Percentiles rank a stretch among this genome's conserved stretches.
Conservation (phyloP, 2,797 vertebrate species). For the Corythornis leucogaster region DNA sequence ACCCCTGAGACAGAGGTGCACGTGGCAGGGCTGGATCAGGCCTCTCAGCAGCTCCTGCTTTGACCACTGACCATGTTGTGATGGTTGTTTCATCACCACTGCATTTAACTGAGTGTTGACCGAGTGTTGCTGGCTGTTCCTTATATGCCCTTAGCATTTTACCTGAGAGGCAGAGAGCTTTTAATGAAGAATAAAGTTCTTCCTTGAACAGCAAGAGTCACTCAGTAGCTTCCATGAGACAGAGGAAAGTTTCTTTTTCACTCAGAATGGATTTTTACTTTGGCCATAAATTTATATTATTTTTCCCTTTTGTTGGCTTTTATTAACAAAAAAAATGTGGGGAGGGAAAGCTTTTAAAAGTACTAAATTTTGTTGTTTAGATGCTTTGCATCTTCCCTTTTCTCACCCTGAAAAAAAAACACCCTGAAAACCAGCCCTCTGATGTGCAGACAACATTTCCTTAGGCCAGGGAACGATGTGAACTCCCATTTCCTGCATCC, state of each 20-base stretch:
- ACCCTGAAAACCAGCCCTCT: neutral
- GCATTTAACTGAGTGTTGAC: neutral
- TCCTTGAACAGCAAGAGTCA: neutral
- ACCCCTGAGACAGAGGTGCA: neutral
- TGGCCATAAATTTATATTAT: neutral
- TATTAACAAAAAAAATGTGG: neutral
- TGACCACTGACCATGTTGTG: accelerated
- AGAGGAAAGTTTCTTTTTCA: neutral
- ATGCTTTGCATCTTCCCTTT: neutral
- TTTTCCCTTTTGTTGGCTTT: neutral
- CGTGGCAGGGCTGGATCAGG: neutral
- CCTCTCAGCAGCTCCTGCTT: neutral
- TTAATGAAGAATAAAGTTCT: neutral
- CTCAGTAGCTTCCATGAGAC: neutral
- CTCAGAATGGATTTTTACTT: neutral
- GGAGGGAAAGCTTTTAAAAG: neutral
- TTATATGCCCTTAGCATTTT: neutral
- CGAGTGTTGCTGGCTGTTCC: neutral
- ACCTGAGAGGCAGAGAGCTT: neutral
- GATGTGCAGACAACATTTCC: constrained; percentile 5
- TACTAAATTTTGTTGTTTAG: neutral
- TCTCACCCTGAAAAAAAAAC: accelerated
- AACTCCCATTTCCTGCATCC: neutral
- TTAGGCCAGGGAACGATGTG: neutral
- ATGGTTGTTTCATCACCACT: neutral